Conservation (phyloP, 2,113 vertebrate genomes). For the Lanius collurio region DNA sequence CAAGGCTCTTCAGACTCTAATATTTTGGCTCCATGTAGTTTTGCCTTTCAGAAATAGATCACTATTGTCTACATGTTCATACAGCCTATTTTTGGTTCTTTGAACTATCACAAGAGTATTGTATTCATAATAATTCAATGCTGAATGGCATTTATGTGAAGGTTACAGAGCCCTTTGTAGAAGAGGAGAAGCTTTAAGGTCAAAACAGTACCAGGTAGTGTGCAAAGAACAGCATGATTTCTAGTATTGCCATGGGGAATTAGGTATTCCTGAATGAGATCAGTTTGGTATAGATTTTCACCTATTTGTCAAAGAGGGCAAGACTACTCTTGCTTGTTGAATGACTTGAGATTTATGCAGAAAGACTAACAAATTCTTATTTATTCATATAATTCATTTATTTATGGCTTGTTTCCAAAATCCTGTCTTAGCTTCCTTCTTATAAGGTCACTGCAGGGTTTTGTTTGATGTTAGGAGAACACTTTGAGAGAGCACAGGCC, state of each 20-base stretch:
- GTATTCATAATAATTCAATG: neutral
- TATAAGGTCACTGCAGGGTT: neutral
- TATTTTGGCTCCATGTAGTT: neutral
- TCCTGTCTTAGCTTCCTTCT: neutral
- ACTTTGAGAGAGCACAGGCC: neutral
- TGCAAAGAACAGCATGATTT: neutral
- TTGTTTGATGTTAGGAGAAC: neutral
- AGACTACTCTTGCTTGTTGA: neutral
- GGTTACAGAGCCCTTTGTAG: neutral
- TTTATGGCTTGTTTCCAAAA: neutral
- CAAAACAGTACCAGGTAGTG: neutral
- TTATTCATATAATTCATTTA: neutral
- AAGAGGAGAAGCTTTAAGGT: neutral
- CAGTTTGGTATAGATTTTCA: neutral
- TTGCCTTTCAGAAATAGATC: constrained; percentile 11
- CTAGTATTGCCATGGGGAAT: neutral
- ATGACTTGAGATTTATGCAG: neutral
- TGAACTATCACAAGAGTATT: neutral
- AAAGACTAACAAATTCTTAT: neutral
- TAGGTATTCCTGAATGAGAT: neutral
- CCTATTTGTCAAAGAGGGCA: neutral
- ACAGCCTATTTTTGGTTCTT: neutral
- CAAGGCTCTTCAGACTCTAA: neutral
- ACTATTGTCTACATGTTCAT: neutral
- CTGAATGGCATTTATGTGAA: neutral